These are phyloP conservation scores for Gopherus evgoodei DNA, from an alignment of 2,113 vertebrate species.

Conservation along the genomic window DNA sequence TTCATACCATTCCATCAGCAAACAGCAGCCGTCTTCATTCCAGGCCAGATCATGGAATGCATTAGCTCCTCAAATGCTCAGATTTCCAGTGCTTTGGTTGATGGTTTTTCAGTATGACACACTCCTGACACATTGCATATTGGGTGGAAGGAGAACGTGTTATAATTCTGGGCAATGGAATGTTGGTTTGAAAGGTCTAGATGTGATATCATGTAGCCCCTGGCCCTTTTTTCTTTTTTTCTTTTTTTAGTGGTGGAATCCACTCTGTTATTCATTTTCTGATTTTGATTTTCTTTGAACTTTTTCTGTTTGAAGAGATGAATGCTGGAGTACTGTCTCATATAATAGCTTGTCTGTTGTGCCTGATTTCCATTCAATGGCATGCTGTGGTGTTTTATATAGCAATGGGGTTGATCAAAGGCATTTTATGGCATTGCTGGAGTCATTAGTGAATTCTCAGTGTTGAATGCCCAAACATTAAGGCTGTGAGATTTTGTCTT, in stretches of 20 bases:
- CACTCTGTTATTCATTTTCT: slow-evolving; percentile 78
- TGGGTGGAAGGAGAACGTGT: slow-evolving; percentile 63
- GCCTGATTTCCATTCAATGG: slow-evolving; percentile 79
- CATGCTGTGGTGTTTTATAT: slow-evolving; percentile 71
- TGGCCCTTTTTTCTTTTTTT: slow-evolving; percentile 58
- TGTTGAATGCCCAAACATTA: slow-evolving; percentile 44
- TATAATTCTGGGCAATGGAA: slow-evolving; percentile 73
- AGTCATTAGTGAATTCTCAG: slow-evolving; percentile 71
- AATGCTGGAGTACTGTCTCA: slow-evolving; percentile 75
- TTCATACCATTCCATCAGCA: slow-evolving; percentile 1
- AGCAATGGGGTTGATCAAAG: slow-evolving; percentile 71
- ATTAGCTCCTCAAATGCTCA: not conserved
- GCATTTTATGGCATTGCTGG: slow-evolving; percentile 67
- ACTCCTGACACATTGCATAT: slow-evolving; percentile 30
- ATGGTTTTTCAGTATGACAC: slow-evolving; percentile 53
- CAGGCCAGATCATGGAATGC: not conserved
- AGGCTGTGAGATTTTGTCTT: slow-evolving; percentile 45
- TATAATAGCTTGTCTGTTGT: slow-evolving; percentile 81
- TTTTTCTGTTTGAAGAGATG: slow-evolving; percentile 81
- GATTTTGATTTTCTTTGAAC: slow-evolving; percentile 81
- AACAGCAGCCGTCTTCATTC: not conserved
- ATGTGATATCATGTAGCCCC: slow-evolving; percentile 77
- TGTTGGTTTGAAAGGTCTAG: slow-evolving; percentile 77
- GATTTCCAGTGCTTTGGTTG: slow-evolving; percentile 53
- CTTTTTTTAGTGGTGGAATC: slow-evolving; percentile 64